phyloP scores from a whole-genome alignment of 1,140 invertebrate genomes.

The Procambarus virginalis region DNA sequence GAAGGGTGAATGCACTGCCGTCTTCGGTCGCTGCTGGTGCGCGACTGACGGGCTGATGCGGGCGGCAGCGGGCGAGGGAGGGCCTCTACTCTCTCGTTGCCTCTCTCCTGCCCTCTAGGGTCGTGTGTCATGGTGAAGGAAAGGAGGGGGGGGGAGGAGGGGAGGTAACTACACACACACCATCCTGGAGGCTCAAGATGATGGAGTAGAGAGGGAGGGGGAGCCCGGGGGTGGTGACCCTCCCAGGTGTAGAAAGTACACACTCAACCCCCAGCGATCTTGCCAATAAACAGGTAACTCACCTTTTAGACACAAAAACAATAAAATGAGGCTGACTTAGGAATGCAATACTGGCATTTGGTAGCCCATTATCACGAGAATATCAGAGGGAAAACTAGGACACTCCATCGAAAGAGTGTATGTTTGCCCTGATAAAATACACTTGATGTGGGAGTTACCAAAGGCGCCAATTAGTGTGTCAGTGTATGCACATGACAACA shows the following conservation, averaged over 20 bases:
- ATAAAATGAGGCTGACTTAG: background rate
- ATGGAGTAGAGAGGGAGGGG: background rate
- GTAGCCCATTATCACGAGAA: no score
- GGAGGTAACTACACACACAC: background rate
- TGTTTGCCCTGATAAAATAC: no score
- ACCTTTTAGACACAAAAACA: background rate
- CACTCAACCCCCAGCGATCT: background rate
- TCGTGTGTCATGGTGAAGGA: conserved; percentile 3
- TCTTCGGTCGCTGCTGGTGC: conserved; percentile 53
- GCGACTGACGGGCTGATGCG: conserved; percentile 45
- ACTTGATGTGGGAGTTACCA: no score
- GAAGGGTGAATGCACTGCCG: background rate
- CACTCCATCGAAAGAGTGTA: no score
- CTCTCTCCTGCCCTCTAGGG: conserved; percentile 28
- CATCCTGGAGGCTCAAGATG: background rate
- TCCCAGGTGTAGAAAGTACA: background rate
- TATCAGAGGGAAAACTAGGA: no score
- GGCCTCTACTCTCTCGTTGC: background rate
- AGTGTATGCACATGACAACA: no score
- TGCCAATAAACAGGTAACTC: background rate
- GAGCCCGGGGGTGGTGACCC: background rate
- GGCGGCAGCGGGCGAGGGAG: background rate
- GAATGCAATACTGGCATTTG: background rate
- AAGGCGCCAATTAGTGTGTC: no score
- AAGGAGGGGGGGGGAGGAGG: background rate